Percentiles rank a stretch among this genome's conserved stretches.
Conservation (phyloP, 2,797 vertebrate genomes). For the Crotalus adamanteus region DNA sequence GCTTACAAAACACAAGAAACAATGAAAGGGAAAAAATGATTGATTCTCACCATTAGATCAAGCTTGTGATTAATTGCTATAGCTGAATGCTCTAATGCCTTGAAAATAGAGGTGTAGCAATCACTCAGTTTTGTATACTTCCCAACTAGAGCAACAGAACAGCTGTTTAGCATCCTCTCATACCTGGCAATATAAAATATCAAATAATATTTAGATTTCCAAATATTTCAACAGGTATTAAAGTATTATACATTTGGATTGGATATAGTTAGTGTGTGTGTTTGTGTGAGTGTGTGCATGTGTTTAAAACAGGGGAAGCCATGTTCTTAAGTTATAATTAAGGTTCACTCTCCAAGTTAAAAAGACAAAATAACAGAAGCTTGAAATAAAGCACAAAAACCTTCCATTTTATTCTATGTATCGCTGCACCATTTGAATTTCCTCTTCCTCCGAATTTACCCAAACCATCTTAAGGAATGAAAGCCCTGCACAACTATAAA, state of each 20-base stretch:
- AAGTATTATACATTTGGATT: neutral
- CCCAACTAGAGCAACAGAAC: conserved; percentile 78
- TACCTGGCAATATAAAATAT: conserved; percentile 65
- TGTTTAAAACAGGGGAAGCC: conserved; percentile 23
- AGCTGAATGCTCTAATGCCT: conserved; percentile 77
- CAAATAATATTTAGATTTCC: conserved; percentile 13
- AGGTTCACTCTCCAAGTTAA: neutral
- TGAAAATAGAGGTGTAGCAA: conserved; percentile 78
- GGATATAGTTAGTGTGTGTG: neutral
- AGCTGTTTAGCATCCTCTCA: conserved; percentile 73
- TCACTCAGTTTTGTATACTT: conserved; percentile 80
- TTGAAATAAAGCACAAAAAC: neutral
- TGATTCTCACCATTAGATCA: conserved; percentile 75
- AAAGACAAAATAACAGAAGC: neutral
- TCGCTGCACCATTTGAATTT: neutral
- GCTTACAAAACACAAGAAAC: neutral
- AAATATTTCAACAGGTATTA: neutral
- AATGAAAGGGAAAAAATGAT: conserved; percentile 31
- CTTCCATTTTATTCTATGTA: neutral
- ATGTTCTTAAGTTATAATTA: neutral
- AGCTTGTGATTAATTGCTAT: conserved; percentile 78
- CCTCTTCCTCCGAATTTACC: neutral
- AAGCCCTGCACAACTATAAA: neutral
- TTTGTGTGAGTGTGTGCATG: too few relatives aligned
- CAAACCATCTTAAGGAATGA: neutral